Evolutionary conservation across 1,140 invertebrate species (phyloP).

Genomic region (Glomeris maerens): DNA sequence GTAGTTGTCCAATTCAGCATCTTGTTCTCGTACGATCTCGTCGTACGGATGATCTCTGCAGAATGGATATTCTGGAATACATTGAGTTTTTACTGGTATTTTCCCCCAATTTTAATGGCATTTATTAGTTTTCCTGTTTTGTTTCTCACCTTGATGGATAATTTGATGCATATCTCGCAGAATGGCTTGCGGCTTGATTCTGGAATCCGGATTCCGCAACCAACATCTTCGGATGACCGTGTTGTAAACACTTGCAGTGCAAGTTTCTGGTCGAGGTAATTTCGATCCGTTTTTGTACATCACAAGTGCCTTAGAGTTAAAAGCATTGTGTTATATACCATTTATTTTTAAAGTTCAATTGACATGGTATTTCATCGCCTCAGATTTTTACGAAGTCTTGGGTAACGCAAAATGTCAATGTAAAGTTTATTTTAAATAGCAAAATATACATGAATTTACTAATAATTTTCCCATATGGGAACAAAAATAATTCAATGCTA

Average conservation of each 20-base stretch:
- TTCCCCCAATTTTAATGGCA: background rate
- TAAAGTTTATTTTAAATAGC: background rate
- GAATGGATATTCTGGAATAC: no score
- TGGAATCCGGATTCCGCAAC: constrained; percentile 49
- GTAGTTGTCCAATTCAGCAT: no score
- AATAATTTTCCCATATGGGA: no score
- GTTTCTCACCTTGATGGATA: constrained; percentile 52
- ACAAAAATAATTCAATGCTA: no score
- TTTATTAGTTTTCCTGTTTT: constrained; percentile 5
- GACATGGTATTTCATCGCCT: no score
- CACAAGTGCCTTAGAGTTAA: no score
- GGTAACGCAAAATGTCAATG: constrained; percentile 2
- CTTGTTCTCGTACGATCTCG: no score
- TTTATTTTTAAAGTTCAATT: no score
- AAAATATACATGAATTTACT: background rate
- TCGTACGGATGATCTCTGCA: no score
- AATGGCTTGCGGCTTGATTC: constrained; percentile 61
- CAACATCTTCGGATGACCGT: constrained; percentile 79
- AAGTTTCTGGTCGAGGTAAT: constrained; percentile 54
- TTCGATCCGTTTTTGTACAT: constrained; percentile 53
- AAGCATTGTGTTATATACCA: no score
- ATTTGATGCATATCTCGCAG: constrained; percentile 70
- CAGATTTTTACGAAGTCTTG: no score
- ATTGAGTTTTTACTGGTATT: no score
- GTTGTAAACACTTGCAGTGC: constrained; percentile 66